Percentiles rank a stretch among this genome's conserved stretches.
These are phyloP conservation scores for Chloebia gouldiae DNA, from an alignment of 2,113 vertebrate species.

Conservation along the genomic window DNA sequence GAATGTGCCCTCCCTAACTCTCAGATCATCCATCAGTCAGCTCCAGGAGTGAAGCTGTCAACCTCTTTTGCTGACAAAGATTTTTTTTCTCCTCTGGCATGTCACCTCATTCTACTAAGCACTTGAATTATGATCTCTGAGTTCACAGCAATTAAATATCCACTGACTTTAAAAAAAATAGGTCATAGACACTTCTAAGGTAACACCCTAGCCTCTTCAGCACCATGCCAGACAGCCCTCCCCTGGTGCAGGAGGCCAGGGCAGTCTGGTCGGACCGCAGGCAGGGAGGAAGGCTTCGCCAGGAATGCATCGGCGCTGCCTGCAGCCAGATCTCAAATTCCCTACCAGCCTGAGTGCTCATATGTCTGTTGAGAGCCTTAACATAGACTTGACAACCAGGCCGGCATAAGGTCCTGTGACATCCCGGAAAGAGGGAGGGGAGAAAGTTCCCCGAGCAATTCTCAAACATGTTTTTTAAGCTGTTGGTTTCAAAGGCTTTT, in stretches of 20 bases:
- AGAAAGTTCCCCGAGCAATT: background rate
- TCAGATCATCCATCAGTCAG: slow-evolving; percentile 4
- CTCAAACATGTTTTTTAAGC: background rate
- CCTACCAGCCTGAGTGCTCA: background rate
- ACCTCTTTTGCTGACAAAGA: background rate
- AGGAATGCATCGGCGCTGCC: accelerated
- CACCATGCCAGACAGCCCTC: background rate
- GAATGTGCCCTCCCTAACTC: background rate
- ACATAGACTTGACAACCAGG: background rate
- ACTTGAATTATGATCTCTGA: background rate
- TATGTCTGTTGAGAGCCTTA: background rate
- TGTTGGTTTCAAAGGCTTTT: background rate
- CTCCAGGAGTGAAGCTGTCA: background rate
- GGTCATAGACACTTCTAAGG: background rate
- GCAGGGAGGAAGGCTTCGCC: background rate
- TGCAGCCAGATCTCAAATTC: background rate
- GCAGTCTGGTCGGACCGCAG: background rate
- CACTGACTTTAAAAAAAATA: background rate
- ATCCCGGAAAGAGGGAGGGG: background rate
- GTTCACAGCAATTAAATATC: background rate
- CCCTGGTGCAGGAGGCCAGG: background rate
- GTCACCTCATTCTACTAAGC: background rate
- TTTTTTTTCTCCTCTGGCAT: background rate
- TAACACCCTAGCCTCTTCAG: background rate
- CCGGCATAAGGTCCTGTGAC: background rate